Percentiles rank a stretch among this genome's conserved stretches.
Conservation (phyloP, 2,113 vertebrate species). For the Mesitornis unicolor region DNA sequence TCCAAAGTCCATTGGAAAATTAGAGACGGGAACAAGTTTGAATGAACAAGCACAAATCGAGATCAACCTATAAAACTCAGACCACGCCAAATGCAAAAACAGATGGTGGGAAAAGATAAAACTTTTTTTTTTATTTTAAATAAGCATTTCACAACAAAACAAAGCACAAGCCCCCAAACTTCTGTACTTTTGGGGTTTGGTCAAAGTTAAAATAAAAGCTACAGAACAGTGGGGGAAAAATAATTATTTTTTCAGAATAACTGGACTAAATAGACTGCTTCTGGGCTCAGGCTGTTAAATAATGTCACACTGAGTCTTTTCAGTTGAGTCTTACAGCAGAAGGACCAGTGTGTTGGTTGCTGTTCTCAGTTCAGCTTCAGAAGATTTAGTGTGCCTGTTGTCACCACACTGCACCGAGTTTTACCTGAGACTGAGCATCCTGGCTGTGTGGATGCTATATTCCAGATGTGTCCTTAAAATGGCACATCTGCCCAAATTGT, state of each 20-base stretch:
- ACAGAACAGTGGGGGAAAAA: not conserved
- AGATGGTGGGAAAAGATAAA: constrained; percentile 7
- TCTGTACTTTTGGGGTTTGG: not conserved
- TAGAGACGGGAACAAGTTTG: not conserved
- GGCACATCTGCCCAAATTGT: not conserved
- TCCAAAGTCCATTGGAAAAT: not conserved
- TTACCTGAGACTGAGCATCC: not conserved
- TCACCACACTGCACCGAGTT: not conserved
- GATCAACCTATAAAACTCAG: not conserved
- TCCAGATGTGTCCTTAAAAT: not conserved
- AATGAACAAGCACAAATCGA: not conserved
- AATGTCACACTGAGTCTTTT: not conserved
- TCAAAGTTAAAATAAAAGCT: not conserved
- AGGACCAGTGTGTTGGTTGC: not conserved
- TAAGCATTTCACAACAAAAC: constrained; percentile 6
- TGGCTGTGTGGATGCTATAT: not conserved
- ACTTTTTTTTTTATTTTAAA: not conserved
- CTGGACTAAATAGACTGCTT: not conserved
- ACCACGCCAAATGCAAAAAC: not conserved
- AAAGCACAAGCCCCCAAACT: not conserved
- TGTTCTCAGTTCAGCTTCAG: not conserved
- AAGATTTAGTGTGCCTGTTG: not conserved
- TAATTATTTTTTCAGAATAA: not conserved
- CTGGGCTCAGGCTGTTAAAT: not conserved
- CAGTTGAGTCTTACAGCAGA: not conserved